Conservation (phyloP, 1,140 invertebrate genomes). For the Heliothis subflexa region DNA sequence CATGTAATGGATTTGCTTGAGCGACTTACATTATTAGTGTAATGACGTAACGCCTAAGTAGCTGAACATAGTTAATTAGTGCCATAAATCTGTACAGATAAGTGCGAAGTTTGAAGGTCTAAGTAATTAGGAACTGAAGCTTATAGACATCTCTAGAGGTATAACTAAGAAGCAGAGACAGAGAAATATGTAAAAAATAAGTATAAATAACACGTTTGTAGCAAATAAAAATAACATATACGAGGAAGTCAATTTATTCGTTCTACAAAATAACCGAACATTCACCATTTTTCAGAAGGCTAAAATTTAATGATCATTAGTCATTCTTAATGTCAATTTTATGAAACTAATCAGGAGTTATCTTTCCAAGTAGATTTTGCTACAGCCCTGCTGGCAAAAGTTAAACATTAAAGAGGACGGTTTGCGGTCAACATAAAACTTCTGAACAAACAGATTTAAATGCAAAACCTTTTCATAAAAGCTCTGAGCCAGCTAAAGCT, state of each 20-base stretch:
- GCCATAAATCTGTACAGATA: slow-evolving; percentile 9
- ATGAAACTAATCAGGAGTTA: neutral
- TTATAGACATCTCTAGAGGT: too few relatives aligned
- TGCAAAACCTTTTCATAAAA: neutral
- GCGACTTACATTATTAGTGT: neutral
- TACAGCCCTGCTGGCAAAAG: neutral
- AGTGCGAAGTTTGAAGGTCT: slow-evolving; percentile 20
- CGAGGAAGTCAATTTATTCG: too few relatives aligned
- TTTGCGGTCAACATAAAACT: neutral
- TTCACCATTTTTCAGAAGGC: too few relatives aligned
- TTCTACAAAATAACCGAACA: too few relatives aligned
- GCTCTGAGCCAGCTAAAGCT: neutral
- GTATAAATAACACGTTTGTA: too few relatives aligned
- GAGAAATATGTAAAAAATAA: too few relatives aligned
- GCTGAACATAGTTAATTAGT: slow-evolving; percentile 23
- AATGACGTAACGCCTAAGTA: slow-evolving; percentile 16
- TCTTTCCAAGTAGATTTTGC: neutral
- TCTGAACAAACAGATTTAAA: neutral
- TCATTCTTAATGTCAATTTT: neutral
- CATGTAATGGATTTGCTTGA: neutral
- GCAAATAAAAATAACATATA: too few relatives aligned
- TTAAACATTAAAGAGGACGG: neutral
- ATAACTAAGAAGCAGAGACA: too few relatives aligned
- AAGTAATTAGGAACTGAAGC: too few relatives aligned
- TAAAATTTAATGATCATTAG: too few relatives aligned